A percentile compares a stretch with the other conserved stretches of the same genome.
These are phyloP conservation scores for Drosophila guanche DNA, from an alignment of 1,140 invertebrate genomes.

Conservation along the genomic window DNA sequence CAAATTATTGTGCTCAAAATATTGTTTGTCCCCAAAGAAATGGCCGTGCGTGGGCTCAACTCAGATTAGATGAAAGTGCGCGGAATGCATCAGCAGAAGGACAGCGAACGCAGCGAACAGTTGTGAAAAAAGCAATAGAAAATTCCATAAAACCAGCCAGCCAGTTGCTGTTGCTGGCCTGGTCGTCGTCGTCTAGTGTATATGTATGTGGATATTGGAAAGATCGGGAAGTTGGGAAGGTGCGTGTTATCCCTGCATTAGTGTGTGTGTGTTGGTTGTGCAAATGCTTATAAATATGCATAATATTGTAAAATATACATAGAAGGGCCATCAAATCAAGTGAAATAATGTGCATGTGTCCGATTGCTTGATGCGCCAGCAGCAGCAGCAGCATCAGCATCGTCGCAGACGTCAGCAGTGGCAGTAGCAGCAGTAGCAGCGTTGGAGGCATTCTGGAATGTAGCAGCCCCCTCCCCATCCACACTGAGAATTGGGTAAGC, in stretches of 20 bases:
- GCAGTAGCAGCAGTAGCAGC: slow-evolving; percentile 47
- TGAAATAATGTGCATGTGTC: slow-evolving; percentile 71
- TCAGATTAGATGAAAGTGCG: slow-evolving; percentile 36
- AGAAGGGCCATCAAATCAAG: slow-evolving; percentile 62
- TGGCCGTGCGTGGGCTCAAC: slow-evolving; percentile 17
- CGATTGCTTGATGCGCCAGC: slow-evolving; percentile 53
- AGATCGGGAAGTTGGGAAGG: slow-evolving; percentile 32
- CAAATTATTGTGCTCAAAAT: slow-evolving; percentile 8
- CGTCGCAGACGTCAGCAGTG: slow-evolving; percentile 29
- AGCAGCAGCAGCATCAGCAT: slow-evolving; percentile 41
- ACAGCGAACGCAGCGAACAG: slow-evolving; percentile 22
- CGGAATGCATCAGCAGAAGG: slow-evolving; percentile 35
- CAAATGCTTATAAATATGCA: slow-evolving; percentile 60
- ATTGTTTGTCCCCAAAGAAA: slow-evolving; percentile 8
- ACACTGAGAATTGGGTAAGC: slow-evolving; percentile 45
- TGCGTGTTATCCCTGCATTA: slow-evolving; percentile 1
- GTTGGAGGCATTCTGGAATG: slow-evolving; percentile 63
- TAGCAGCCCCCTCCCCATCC: slow-evolving; percentile 25
- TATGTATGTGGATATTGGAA: slow-evolving; percentile 31
- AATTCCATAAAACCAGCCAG: slow-evolving; percentile 77
- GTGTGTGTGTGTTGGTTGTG: slow-evolving; percentile 48
- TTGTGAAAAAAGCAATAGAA: slow-evolving; percentile 35
- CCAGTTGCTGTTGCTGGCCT: slow-evolving; percentile 47
- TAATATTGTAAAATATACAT: slow-evolving; percentile 40
- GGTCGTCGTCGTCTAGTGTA: slow-evolving; percentile 10